Base-by-base conservation (phyloP, 2,113 vertebrate species). In the Gobiocypris rarus region DNA sequence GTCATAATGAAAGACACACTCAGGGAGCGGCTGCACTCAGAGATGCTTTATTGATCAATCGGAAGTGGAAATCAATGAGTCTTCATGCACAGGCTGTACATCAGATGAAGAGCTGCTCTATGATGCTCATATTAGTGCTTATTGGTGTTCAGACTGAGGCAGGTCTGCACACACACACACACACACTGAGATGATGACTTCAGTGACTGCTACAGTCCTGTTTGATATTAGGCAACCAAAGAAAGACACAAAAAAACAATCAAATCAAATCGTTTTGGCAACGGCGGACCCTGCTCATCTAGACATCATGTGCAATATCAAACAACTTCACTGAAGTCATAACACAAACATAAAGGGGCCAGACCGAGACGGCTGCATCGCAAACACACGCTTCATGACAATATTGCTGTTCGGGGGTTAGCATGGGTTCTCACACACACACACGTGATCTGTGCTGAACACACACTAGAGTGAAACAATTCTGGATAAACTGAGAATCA, bases 301-400 rank as follows among this genome's bases (percentile, higher is more conserved):
- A 13, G 61, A 69, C 71, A 45, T 3, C 22, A 34, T 54, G 38
- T 22, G 9, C 48, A 69, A 48, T 61, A 65, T 28, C 56, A 54
- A 67, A 34, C n/a, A 77, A 94, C 94, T 93, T 94, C 93, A 93
- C 83, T 89, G 91, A 94, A 94, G 93, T 87, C 92, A 92, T 91
- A 92, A 89, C 89, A 88, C 74, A 69, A 84, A 85, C n/a, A 61
- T 9, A 88, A 89, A 84, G 34, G 31, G 22, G 82, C 82, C 83
- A 86, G 83, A 78, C 70, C 86, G 83, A 73, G 52, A 90, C 77
- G 85, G 84, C 84, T 90, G 88, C 90, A 91, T 50, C 86, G 89
- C 89, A 89, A 87, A 89, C 15, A 69, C 31, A 41, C 65, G 19
- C 10, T 22, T 11, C 88, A 86, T 5, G 10, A 14, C n/a, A 28